These are phyloP conservation scores for Tiphia femorata DNA, from an alignment of 2,888 invertebrate species.

Conservation along the genomic window DNA sequence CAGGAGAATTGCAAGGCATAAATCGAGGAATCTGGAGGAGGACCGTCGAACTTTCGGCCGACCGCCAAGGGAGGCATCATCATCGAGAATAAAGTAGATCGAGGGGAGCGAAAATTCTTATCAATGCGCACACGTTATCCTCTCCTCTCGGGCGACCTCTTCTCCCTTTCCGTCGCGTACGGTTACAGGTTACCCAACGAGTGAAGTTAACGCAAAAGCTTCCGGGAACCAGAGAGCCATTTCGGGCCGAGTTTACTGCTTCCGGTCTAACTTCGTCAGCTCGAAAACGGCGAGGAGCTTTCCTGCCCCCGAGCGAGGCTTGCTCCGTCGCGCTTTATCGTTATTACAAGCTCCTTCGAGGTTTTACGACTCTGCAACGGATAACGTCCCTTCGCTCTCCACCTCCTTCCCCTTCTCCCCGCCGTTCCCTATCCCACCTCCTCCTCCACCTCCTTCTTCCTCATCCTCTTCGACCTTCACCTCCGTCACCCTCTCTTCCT, in stretches of 20 bases:
- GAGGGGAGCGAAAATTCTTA: no score
- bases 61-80: no score
- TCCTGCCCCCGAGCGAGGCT: not conserved
- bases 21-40: no score
- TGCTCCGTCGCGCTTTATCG: constrained; percentile 27
- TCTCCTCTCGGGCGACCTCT: no score
- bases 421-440: constrained; percentile 6
- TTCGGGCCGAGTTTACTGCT: not conserved
- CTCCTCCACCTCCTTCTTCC: constrained; percentile 13
- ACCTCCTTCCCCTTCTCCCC: not conserved
- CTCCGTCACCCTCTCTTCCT: no score
- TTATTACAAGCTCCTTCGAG: constrained; percentile 31
- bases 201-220: no score
- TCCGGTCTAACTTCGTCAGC: not conserved
- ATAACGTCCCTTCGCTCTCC: constrained; percentile 15
- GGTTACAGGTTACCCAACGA: no score
- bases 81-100: no score
- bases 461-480: not conserved
- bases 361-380: constrained; percentile 25
- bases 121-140: no score
- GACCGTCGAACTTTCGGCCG: no score
- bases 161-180: no score
- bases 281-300: not conserved
- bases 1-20: no score
- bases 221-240: not conserved